Percentiles rank a stretch among this genome's conserved stretches.
Evolutionary conservation across 2,888 invertebrate species (phyloP).

Genomic region (Drosophila sordidapex): DNA sequence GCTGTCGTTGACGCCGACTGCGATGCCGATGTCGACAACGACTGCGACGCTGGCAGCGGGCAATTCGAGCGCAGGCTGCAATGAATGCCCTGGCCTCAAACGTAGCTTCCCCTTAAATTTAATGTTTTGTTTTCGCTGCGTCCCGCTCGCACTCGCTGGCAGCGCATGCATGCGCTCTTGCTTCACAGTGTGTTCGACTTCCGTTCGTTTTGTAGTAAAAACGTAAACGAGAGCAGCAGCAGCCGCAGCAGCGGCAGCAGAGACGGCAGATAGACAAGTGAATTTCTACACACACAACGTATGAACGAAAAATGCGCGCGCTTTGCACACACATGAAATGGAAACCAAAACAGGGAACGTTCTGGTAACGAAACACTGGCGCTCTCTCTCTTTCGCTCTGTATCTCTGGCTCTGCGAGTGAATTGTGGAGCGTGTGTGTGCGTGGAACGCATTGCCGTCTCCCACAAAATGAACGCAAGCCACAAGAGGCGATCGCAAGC

Average conservation of each 20-base stretch:
- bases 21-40: neutral
- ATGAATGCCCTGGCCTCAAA: slow-evolving; percentile 34
- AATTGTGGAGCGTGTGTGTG: slow-evolving; percentile 49
- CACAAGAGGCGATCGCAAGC: slow-evolving; percentile 32
- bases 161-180: slow-evolving; percentile 24
- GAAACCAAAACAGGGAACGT: slow-evolving; percentile 64
- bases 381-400: slow-evolving; percentile 6
- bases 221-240: slow-evolving; percentile 56
- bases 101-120: slow-evolving; percentile 65
- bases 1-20: slow-evolving; percentile 10
- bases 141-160: slow-evolving; percentile 55
- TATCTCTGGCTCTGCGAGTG: slow-evolving; percentile 22
- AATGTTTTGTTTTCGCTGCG: slow-evolving; percentile 78
- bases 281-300: slow-evolving; percentile 47
- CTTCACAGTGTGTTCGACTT: slow-evolving; percentile 57
- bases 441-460: slow-evolving; percentile 38
- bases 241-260: slow-evolving; percentile 5
- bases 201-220: slow-evolving; percentile 63
- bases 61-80: slow-evolving; percentile 33
- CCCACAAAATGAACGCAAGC: slow-evolving; percentile 35
- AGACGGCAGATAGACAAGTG: slow-evolving; percentile 51
- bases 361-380: slow-evolving; percentile 31
- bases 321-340: slow-evolving; percentile 45
- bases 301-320: slow-evolving; percentile 62
- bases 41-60: slow-evolving; percentile 31